Evolutionary conservation across 2,797 vertebrate genomes (phyloP).

Genomic region (Anguilla obscura): DNA sequence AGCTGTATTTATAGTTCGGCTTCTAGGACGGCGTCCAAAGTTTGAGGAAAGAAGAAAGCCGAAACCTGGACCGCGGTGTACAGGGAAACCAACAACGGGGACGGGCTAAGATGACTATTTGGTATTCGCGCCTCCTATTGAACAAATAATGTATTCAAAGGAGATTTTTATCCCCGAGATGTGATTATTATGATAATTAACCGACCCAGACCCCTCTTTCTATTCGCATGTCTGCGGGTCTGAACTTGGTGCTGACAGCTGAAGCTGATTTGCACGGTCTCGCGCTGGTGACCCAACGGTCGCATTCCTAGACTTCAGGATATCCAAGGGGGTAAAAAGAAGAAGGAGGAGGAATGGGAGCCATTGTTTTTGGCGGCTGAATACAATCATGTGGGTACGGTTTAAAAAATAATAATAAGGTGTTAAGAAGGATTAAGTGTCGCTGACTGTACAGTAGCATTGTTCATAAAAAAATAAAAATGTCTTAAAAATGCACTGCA

Average conservation of each 20-base stretch:
- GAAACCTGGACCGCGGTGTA: slow-evolving; percentile 49
- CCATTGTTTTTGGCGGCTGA: slow-evolving; percentile 64
- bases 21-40: slow-evolving; percentile 41
- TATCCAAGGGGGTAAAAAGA: slow-evolving; percentile 66
- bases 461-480: background rate
- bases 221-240: slow-evolving; percentile 73
- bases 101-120: slow-evolving; percentile 39
- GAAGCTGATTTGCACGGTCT: slow-evolving; percentile 82
- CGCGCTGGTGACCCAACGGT: slow-evolving; percentile 61
- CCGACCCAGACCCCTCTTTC: slow-evolving; percentile 59
- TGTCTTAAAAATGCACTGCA: background rate
- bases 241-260: slow-evolving; percentile 71
- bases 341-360: slow-evolving; percentile 65
- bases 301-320: slow-evolving; percentile 76
- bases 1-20: slow-evolving; percentile 38
- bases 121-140: slow-evolving; percentile 25
- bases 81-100: slow-evolving; percentile 61
- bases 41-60: slow-evolving; percentile 3
- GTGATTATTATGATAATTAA: slow-evolving; percentile 69
- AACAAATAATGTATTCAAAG: slow-evolving; percentile 63
- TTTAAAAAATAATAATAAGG: background rate
- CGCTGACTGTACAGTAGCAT: background rate
- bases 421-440: background rate
- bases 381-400: slow-evolving; percentile 43
- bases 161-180: slow-evolving; percentile 46